phyloP scores from a whole-genome alignment of 2,888 invertebrate species.

The Norana najaformis region DNA sequence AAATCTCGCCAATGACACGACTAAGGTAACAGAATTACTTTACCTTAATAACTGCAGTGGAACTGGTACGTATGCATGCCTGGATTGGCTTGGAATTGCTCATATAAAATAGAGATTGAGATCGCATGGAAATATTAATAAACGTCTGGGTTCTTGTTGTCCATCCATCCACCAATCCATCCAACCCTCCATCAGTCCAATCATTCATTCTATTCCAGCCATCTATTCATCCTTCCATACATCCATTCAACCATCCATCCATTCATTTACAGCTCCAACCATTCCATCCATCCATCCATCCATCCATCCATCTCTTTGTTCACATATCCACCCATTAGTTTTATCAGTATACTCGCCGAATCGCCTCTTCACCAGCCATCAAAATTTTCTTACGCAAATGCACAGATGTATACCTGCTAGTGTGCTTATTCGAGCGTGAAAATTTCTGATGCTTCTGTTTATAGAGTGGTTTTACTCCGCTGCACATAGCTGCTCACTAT shows the following conservation, averaged over 20 bases:
- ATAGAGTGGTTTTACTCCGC: conserved; percentile 92
- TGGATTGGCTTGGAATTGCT: neutral
- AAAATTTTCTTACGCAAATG: neutral
- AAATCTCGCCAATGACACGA: conserved; percentile 61
- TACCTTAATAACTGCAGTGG: neutral
- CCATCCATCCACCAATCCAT: neutral
- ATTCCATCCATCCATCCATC: no score
- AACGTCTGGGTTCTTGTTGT: neutral
- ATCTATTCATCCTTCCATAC: neutral
- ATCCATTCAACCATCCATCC: neutral
- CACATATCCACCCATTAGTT: neutral
- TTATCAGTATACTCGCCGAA: neutral
- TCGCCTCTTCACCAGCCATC: neutral
- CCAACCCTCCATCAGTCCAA: neutral
- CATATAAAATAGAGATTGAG: neutral
- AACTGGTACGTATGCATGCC: neutral
- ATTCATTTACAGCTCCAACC: no score
- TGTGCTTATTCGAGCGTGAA: conserved; percentile 27
- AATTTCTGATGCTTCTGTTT: conserved; percentile 62
- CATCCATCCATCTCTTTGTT: neutral
- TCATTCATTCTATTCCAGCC: neutral
- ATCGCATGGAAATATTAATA: neutral
- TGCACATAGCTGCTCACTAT: conserved; percentile 99
- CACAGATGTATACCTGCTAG: neutral
- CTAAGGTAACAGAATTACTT: conserved; percentile 52